Base-by-base conservation (phyloP, 2,888 invertebrate species). In the Drosophila paranaensis region DNA sequence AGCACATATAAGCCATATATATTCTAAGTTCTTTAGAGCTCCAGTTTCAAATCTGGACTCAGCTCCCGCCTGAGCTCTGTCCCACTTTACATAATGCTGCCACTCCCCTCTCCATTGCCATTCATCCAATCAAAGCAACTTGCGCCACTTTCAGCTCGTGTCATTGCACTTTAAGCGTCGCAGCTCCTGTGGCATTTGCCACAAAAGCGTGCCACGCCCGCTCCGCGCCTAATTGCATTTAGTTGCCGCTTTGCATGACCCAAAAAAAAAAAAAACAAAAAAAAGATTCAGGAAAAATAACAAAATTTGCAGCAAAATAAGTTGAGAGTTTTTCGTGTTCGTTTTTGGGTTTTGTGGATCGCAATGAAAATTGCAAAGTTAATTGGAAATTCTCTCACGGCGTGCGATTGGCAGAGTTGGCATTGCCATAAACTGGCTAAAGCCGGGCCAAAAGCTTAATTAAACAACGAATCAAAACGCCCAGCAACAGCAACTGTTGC, bases 321-420 rank as follows among this genome's bases (percentile, higher is more conserved):
- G 61, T 77, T 10, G 39, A 73, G 55, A 60, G 46, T 30, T 40
- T 37, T 48, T 16, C 30, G 51, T 9, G 48, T 30, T 50, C 6
- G 16, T 2, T 66, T 75, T 39, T 37, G 6, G 13, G n/a, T 46
- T 46, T 56, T 35, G 33, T 40, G 60, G 60, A 61, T 65, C 57
- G 56, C 62, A 60, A 56, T 51, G 55, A 60, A 79, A 68, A 64
- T 48, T 45, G 64, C 48, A 57, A 81, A 88, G 67, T 90, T 86
- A 86, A 86, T 86, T 86, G 85, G 90, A 77, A 90, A 86, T 76
- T 82, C 87, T 86, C 85, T 86, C 85, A 86, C 85, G 90, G 86
- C 66, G 42, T 65, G 62, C 57, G 42, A 79, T 82, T 67, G 63
- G 51, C 55, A 68, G 72, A 71, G 57, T 68, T 58, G 60, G 68